phyloP scores from a whole-genome alignment of 1,140 invertebrate genomes.

The Ctenoplectra terminalis region DNA sequence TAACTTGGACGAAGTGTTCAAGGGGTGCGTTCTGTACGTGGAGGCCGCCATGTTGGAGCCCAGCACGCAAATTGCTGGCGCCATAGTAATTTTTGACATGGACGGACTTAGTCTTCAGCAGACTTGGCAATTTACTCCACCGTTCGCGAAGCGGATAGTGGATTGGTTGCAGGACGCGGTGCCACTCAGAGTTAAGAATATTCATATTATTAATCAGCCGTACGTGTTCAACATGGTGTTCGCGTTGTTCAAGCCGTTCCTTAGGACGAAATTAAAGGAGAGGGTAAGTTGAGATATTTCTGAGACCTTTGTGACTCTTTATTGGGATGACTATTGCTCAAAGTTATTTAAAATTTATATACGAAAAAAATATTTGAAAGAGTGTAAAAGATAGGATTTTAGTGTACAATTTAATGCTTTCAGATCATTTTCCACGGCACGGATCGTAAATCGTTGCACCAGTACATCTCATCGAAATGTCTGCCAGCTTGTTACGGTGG shows the following conservation, averaged over 20 bases:
- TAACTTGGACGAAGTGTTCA: constrained; percentile 90
- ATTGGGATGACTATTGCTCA: too few relatives aligned
- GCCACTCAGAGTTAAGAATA: constrained; percentile 91
- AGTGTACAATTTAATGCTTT: too few relatives aligned
- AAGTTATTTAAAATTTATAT: too few relatives aligned
- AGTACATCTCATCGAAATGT: constrained; percentile 90
- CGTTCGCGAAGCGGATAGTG: constrained; percentile 91
- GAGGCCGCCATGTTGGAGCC: constrained; percentile 92
- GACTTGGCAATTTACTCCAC: constrained; percentile 92
- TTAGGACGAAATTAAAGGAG: constrained; percentile 89
- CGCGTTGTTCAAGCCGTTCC: constrained; percentile 93
- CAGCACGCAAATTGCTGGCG: constrained; percentile 88
- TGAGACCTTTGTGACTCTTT: not conserved
- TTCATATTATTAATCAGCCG: constrained; percentile 95
- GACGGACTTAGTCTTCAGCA: constrained; percentile 91
- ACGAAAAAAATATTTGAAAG: too few relatives aligned
- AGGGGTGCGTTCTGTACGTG: constrained; percentile 90
- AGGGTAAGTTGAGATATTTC: constrained; percentile 78
- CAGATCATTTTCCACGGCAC: constrained; percentile 93
- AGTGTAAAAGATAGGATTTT: too few relatives aligned
- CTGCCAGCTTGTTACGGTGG: constrained; percentile 92
- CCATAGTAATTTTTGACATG: constrained; percentile 92
- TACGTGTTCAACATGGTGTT: constrained; percentile 95
- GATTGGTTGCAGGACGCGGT: constrained; percentile 93
- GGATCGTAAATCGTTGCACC: constrained; percentile 90